Base-by-base conservation (phyloP, 2,113 vertebrate genomes). In the Lichenostomus cassidix region DNA sequence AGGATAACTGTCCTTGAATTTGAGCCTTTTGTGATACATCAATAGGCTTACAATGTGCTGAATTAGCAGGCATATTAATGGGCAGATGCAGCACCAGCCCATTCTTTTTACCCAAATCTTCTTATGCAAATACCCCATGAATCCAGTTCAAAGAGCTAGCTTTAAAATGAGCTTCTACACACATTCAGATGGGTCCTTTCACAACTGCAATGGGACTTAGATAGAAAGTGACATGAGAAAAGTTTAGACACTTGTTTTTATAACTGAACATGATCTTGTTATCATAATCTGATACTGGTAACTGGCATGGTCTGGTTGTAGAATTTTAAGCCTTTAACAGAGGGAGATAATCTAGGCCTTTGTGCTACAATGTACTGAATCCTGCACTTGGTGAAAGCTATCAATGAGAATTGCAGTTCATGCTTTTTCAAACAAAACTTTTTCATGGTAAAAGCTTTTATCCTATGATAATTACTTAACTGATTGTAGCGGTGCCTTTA, bases 51-150 rank as follows among this genome's bases (percentile, higher is more conserved):
- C 99, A 99, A 98, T 99, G 99, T 98, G 98, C 98, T 99, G 99
- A 99, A 99, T 99, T 99, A 99, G 99, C 98, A 99, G 98, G 99
- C 99, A 99, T 99, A 99, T 99, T 99, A 99, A 99, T 99, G 99
- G 99, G 98, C 98, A 98, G 98, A 98, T 98, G 98, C 98, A 98
- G 97, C 98, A 98, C 98, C 98, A 96, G 92, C 98, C 98, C 98
- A 99, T 99, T 99, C 98, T 99, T 98, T 98, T 97, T 89, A 97
- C 96, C 97, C 98, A 99, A 99, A 99, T 99, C 99, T 99, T 98
- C 99, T 99, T 99, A 99, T 99, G 99, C 99, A 99, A 99, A 99
- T 99, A 98, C 98, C 93, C 98, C 98, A 99, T 99, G 99, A 99
- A 99, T 99, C 98, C 98, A 98, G 99, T 99, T 99, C 99, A 99